Evolutionary conservation across 2,888 invertebrate genomes (phyloP).

Genomic region (Panzeria rudis): DNA sequence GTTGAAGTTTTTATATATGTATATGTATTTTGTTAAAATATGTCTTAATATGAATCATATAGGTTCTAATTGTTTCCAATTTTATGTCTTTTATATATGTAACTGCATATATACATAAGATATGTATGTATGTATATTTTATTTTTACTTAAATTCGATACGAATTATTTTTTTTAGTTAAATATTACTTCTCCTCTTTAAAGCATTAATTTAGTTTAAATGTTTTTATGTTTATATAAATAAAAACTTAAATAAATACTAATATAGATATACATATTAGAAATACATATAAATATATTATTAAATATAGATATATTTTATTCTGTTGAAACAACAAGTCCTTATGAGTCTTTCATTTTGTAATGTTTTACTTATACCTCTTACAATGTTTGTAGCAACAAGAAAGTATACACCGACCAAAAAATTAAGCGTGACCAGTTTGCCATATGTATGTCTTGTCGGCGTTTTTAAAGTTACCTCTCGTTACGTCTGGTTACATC

Average conservation of each 20-base stretch:
- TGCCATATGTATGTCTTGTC: too few species aligned
- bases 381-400: too few species aligned
- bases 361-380: not conserved
- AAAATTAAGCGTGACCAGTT: too few species aligned
- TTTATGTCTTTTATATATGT: not conserved
- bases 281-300: constrained; percentile 56
- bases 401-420: too few species aligned
- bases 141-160: constrained; percentile 17
- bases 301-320: constrained; percentile 74
- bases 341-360: constrained; percentile 13
- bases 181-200: constrained; percentile 27
- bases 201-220: constrained; percentile 35
- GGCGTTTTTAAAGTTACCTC: too few species aligned
- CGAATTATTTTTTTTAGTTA: constrained; percentile 36
- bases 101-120: not conserved
- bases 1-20: not conserved
- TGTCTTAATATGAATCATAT: constrained; percentile 16
- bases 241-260: constrained; percentile 49
- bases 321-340: constrained; percentile 70
- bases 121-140: not conserved
- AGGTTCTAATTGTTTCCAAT: constrained; percentile 18
- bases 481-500: too few species aligned
- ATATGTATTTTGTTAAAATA: constrained; percentile 10
- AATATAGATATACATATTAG: constrained; percentile 47
- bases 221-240: constrained; percentile 62